These are phyloP conservation scores for Chaetops frenatus DNA, from an alignment of 2,113 vertebrate species.

Conservation along the genomic window DNA sequence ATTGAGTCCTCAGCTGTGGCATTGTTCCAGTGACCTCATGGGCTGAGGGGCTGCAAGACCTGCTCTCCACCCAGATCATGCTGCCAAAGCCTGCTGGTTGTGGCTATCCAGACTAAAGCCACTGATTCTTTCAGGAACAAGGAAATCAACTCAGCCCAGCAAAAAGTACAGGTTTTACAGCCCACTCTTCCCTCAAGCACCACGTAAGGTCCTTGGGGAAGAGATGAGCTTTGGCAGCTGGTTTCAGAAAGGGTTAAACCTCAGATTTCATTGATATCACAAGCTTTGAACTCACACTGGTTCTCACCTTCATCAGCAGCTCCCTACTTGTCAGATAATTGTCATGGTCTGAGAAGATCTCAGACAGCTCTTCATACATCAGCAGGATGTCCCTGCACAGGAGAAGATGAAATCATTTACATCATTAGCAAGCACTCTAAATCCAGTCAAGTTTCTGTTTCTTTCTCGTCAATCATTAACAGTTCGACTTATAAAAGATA, in stretches of 20 bases:
- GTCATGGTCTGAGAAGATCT: conserved; percentile 93
- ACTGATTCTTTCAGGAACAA: not conserved
- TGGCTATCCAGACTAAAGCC: not conserved
- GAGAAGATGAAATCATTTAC: not conserved
- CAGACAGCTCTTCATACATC: conserved; percentile 91
- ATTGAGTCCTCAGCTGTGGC: not conserved
- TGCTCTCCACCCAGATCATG: not conserved
- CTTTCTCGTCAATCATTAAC: not conserved
- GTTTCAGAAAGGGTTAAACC: not conserved
- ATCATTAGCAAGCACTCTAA: not conserved
- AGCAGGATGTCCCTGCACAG: conserved; percentile 81
- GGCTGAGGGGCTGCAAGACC: not conserved
- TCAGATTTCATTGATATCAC: not conserved
- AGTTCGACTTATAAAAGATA: not conserved
- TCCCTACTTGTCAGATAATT: conserved; percentile 92
- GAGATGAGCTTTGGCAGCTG: not conserved
- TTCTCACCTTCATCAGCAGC: conserved; percentile 91
- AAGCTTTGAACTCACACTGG: not conserved
- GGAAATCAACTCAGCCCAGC: not conserved
- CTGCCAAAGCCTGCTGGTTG: not conserved
- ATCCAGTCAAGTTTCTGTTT: not conserved
- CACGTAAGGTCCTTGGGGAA: not conserved
- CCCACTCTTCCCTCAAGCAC: not conserved
- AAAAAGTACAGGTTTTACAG: not conserved
- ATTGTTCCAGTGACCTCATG: not conserved